Base-by-base conservation (phyloP, 2,113 vertebrate species). In the Corythaeola cristata region DNA sequence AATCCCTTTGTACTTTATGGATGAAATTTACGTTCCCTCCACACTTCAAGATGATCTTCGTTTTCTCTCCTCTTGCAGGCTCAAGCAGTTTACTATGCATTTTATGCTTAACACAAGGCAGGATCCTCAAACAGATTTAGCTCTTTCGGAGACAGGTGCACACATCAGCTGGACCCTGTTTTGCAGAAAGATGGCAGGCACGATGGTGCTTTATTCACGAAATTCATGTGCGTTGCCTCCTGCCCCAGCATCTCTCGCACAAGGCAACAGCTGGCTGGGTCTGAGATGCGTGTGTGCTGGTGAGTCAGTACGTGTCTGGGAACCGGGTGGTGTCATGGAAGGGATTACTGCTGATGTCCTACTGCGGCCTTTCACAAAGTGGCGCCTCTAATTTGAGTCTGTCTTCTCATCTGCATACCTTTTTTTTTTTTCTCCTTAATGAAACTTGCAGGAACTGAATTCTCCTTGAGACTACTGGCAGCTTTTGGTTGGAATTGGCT, bases 51-150 rank as follows among this genome's bases (percentile, higher is more conserved):
- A 53, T 41, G 21, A 35, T 15, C 14, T 37, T 49, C 7, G 24
- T 45, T 69, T 59, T 79, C 56, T 64, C 6, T 59, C 41, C 39
- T 52, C 11, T 32, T 35, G 39, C 18, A 28, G 47, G 12, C 22
- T 20, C 18, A 69, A 81, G 28, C 23, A 45, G 49, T 47, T 56
- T 4, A 0, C 0, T 20, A 9, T 59, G 22, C 0, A 0, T 71
- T 44, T 85, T 24, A 58, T 35, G 33, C 45, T 19, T 79, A 15
- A 41, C 41, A 55, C 17, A 8, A 49, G 24, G 33, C 63, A 60
- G 49, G 56, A 39, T 75, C 49, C 26, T 85, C 35, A 33, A 14
- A 62, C 12, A 24, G 83, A 71, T 13, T 0, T 50, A 58, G 41
- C 23, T 47, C 17, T 62, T 62, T 8, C 1, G 63, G 59, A 74